Percentiles rank a stretch among this genome's conserved stretches.
phyloP scores from a whole-genome alignment of 2,888 invertebrate genomes.

The Drosophila atroscutellata region DNA sequence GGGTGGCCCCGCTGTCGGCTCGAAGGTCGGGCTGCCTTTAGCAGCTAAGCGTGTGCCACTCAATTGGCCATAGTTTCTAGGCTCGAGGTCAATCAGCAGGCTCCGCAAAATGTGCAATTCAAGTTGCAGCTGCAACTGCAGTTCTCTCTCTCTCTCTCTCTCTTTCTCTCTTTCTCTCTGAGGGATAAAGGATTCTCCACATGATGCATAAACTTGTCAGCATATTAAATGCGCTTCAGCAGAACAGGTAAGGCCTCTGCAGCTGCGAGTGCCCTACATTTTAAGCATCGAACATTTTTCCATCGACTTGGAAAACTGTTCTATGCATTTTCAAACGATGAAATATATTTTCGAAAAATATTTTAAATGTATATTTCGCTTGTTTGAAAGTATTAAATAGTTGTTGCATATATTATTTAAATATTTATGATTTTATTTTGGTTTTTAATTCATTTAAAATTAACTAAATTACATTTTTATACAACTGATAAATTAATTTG shows the following conservation, averaged over 20 bases:
- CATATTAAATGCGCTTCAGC: background rate
- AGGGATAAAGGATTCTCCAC: constrained; percentile 46
- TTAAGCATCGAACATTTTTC: background rate
- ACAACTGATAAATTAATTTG: constrained; percentile 52
- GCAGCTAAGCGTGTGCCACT: constrained; percentile 41
- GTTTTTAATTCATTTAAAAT: constrained; percentile 31
- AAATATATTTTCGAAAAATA: background rate
- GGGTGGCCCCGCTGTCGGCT: constrained; percentile 44
- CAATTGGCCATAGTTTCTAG: constrained; percentile 23
- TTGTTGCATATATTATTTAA: constrained; percentile 22
- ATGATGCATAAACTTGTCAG: constrained; percentile 40
- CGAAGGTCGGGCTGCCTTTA: constrained; percentile 31
- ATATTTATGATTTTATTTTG: constrained; percentile 51
- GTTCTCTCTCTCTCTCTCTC: background rate
- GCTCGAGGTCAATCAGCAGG: constrained; percentile 25
- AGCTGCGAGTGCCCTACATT: background rate
- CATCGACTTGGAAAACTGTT: background rate
- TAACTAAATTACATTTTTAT: constrained; percentile 49
- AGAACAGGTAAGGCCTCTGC: background rate
- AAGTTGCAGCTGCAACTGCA: constrained; percentile 4
- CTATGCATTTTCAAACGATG: background rate
- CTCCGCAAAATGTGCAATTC: constrained; percentile 8
- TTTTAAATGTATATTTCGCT: background rate
- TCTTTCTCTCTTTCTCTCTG: background rate
- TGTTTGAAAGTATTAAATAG: background rate